phyloP scores from a whole-genome alignment of 2,797 vertebrate genomes.

The Pelochelys cantorii region DNA sequence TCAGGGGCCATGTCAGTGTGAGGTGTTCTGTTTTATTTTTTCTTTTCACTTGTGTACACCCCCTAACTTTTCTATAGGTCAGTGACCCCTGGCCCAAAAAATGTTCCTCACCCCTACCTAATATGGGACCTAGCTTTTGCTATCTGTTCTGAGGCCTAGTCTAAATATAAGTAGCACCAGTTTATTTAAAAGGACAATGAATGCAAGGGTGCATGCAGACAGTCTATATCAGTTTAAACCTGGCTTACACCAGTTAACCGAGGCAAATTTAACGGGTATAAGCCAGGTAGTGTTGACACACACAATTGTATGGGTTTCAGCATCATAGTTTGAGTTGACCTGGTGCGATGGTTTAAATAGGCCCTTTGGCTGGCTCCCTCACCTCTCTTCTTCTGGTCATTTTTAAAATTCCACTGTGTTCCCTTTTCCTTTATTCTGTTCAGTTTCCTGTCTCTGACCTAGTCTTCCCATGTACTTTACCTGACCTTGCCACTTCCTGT shows the following conservation, averaged over 20 bases:
- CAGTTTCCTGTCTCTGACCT: not conserved
- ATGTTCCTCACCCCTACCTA: too few relatives aligned
- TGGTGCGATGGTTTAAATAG: accelerated
- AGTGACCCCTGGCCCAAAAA: too few relatives aligned
- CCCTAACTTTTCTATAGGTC: too few relatives aligned
- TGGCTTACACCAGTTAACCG: accelerated
- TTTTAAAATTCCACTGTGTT: not conserved
- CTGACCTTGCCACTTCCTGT: not conserved
- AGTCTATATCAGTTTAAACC: accelerated
- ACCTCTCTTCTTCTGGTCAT: not conserved
- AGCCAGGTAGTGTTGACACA: accelerated
- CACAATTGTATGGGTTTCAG: not conserved
- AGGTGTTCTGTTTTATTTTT: too few relatives aligned
- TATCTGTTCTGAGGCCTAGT: not conserved
- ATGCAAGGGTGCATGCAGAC: accelerated
- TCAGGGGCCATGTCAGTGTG: too few relatives aligned
- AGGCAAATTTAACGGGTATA: accelerated
- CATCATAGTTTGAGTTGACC: accelerated
- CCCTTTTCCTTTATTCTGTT: not conserved
- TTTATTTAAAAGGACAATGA: not conserved
- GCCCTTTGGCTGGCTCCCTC: not conserved
- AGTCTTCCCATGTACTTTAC: not conserved
- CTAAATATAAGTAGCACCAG: not conserved
- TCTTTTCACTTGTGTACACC: too few relatives aligned
- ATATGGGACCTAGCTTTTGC: too few relatives aligned